Evolutionary conservation across 2,113 vertebrate genomes (phyloP).

Genomic region (Colaptes auratus): DNA sequence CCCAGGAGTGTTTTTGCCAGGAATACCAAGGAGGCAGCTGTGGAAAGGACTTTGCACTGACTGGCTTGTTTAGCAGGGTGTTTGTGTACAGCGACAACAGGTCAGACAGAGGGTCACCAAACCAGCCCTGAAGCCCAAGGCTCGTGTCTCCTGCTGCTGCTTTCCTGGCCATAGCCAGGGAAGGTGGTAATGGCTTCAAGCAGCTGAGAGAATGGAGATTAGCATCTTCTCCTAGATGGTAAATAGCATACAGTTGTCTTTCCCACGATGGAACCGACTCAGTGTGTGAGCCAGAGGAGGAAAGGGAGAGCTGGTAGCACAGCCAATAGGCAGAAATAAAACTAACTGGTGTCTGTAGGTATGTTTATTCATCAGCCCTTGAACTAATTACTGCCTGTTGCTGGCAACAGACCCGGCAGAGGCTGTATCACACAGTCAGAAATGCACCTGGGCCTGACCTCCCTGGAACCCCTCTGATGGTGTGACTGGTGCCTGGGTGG

Average conservation of each 20-base stretch:
- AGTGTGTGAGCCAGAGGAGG: neutral
- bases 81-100: neutral
- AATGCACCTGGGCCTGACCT: neutral
- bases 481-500: accelerated
- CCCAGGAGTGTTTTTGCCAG: accelerated
- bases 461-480: accelerated
- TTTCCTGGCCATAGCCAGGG: neutral
- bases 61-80: neutral
- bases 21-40: neutral
- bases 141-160: neutral
- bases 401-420: neutral
- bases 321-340: neutral
- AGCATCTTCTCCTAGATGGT: neutral
- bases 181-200: neutral
- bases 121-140: neutral
- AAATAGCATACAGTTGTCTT: neutral
- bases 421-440: neutral
- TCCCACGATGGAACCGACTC: neutral
- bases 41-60: neutral
- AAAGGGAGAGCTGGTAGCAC: neutral
- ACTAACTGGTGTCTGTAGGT: accelerated
- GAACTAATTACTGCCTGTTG: neutral
- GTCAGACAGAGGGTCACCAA: neutral
- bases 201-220: neutral
- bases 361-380: neutral